Evolutionary conservation across 1,140 invertebrate genomes (phyloP), one percentile per base, ranked within the genome.

Genomic region (Drosophila fuyamai): DNA sequence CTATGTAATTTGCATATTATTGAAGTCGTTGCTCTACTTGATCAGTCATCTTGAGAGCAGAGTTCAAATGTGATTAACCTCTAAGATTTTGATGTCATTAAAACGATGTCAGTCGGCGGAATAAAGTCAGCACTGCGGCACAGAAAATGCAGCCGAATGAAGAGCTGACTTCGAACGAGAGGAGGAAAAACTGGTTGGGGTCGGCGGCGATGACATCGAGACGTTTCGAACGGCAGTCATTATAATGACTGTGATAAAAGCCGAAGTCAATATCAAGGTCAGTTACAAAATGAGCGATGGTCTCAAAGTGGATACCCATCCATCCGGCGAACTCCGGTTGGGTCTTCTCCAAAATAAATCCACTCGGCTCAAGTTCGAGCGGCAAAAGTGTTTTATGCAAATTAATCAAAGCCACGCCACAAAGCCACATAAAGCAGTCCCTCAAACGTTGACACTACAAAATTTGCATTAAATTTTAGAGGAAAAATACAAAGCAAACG

Each of bases 21-120:
- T 18, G 1, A 40, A 55, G 27, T 12, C 61, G 44, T 35, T 66
- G 72, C 73, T 76, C 73, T 32, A 76, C 62, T 66, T 65, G 55
- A 60, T 56, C 55, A 47, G 65, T 5, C 53, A 29, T n/a, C 46
- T 76, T n/a, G 32, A 59, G 40, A 40, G 44, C 36, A 51, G 57
- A 88, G 83, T 88, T 88, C 83, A 88, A 88, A 89, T 83, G 83
- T 88, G 84, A 88, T 89, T 88, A 88, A 88, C 83, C 84, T 89
- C 81, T 89, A 54, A 77, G 62, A 32, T 70, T 83, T 83, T 50
- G 63, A 80, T 86, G 82, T 54, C 79, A 88, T 89, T 76, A 80
- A 88, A 88, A 89, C 75, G 72, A 89, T 88, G 83, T 89, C 79
- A 89, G 79, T 50, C 44, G 53, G 59, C 65, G 18, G 65, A 61